Percentiles rank a stretch among this genome's conserved stretches.
These are phyloP conservation scores for Bombus turneri DNA, from an alignment of 1,140 invertebrate species.

Conservation along the genomic window DNA sequence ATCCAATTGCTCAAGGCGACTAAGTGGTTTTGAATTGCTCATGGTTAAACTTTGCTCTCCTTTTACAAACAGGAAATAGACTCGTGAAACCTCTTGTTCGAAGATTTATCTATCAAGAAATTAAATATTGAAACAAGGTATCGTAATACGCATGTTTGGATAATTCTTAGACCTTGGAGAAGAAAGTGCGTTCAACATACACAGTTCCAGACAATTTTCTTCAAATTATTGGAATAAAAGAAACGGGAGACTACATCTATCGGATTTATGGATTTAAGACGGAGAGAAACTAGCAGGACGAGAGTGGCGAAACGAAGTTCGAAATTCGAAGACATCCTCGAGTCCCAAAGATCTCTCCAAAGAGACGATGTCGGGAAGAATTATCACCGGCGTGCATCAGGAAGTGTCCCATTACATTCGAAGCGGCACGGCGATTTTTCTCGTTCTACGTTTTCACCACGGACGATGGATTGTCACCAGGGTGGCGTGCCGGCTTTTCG, in stretches of 20 bases:
- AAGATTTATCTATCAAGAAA: too few relatives aligned
- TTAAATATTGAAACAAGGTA: too few relatives aligned
- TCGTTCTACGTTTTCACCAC: conserved; percentile 20
- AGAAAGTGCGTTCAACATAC: too few relatives aligned
- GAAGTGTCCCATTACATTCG: conserved; percentile 37
- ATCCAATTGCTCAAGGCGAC: background rate
- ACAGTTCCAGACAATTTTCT: too few relatives aligned
- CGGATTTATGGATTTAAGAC: background rate
- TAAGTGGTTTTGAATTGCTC: background rate
- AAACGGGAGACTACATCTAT: too few relatives aligned
- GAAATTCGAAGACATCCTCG: conserved; percentile 25
- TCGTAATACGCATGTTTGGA: too few relatives aligned
- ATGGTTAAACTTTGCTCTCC: background rate
- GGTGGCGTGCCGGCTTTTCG: background rate
- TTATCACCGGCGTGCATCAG: conserved; percentile 42
- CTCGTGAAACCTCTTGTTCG: too few relatives aligned
- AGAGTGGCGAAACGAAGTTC: background rate
- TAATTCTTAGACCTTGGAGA: too few relatives aligned
- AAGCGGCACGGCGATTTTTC: conserved; percentile 35
- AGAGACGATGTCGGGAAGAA: conserved; percentile 34
- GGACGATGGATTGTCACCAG: conserved; percentile 46
- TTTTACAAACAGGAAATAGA: too few relatives aligned
- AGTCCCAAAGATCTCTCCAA: background rate
- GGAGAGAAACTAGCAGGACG: background rate
- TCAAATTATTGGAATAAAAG: too few relatives aligned